phyloP scores from a whole-genome alignment of 2,888 invertebrate species.

The Margaritifera margaritifera region DNA sequence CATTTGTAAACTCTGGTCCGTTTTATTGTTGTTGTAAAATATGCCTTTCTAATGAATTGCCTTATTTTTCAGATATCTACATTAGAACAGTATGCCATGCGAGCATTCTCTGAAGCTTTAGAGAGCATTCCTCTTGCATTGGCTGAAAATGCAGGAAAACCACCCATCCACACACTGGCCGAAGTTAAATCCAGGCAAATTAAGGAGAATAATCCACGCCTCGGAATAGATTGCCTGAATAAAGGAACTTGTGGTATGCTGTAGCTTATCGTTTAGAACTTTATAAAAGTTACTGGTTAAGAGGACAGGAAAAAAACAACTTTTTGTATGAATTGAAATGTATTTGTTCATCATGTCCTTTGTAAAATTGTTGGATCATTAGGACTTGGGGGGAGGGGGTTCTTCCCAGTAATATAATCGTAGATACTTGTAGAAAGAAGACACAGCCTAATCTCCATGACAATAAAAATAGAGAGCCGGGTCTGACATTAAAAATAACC shows the following conservation, averaged over 20 bases:
- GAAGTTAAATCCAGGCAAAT: conserved; percentile 93
- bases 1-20: not conserved
- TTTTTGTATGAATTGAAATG: not conserved
- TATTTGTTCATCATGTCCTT: not conserved
- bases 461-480: too few species aligned
- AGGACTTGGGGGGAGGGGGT: too few species aligned
- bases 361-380: too few species aligned
- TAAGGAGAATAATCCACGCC: conserved; percentile 85
- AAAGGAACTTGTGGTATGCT: conserved; percentile 79
- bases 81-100: conserved; percentile 97
- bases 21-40: not conserved
- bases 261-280: not conserved
- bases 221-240: conserved; percentile 96
- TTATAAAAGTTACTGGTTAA: not conserved
- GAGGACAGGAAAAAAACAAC: not conserved
- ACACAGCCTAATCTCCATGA: too few species aligned
- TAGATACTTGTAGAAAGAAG: too few species aligned
- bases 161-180: conserved; percentile 89
- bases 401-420: too few species aligned
- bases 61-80: conserved; percentile 78
- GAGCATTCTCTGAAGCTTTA: conserved; percentile 95
- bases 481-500: too few species aligned
- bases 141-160: conserved; percentile 95
- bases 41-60: conserved; percentile 7
- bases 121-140: conserved; percentile 95